Conservation (phyloP, 1,140 invertebrate species). For the Drosophila trapezifrons region DNA sequence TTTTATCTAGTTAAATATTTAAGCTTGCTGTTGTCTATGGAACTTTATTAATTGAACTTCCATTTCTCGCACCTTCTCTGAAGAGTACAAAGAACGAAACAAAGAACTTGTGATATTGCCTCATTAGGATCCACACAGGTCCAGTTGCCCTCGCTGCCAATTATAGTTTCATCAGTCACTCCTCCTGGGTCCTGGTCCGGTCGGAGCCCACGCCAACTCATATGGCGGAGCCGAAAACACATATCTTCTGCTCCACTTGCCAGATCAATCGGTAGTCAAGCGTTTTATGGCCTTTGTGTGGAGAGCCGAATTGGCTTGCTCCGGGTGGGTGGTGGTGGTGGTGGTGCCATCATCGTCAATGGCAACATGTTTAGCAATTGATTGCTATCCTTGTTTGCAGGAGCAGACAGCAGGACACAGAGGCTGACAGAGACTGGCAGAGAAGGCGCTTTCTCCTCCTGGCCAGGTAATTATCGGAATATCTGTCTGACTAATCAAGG, state of each 20-base stretch:
- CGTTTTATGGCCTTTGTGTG: slow-evolving; percentile 54
- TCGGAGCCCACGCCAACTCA: neutral
- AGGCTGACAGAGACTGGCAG: neutral
- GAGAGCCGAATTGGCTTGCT: slow-evolving; percentile 6
- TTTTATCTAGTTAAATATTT: neutral
- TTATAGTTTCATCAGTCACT: slow-evolving; percentile 44
- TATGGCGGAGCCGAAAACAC: slow-evolving; percentile 23
- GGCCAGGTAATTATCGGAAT: slow-evolving; percentile 47
- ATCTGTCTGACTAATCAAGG: slow-evolving; percentile 49
- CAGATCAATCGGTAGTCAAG: slow-evolving; percentile 55
- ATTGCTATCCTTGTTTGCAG: slow-evolving; percentile 56
- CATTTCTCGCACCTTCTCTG: neutral
- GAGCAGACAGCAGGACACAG: neutral
- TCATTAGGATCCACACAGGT: slow-evolving; percentile 18
- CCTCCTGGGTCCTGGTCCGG: neutral
- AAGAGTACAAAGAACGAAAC: neutral
- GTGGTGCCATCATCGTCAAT: slow-evolving; percentile 47
- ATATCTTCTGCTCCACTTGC: slow-evolving; percentile 24
- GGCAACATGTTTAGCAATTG: slow-evolving; percentile 62
- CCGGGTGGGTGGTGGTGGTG: neutral
- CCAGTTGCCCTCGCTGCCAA: slow-evolving; percentile 16
- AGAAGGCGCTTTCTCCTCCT: slow-evolving; percentile 2
- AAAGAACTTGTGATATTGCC: slow-evolving; percentile 10
- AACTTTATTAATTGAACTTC: neutral
- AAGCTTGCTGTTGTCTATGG: too few species aligned